Base-by-base conservation (phyloP, 1,140 invertebrate species). In the Steinernema feltiae region DNA sequence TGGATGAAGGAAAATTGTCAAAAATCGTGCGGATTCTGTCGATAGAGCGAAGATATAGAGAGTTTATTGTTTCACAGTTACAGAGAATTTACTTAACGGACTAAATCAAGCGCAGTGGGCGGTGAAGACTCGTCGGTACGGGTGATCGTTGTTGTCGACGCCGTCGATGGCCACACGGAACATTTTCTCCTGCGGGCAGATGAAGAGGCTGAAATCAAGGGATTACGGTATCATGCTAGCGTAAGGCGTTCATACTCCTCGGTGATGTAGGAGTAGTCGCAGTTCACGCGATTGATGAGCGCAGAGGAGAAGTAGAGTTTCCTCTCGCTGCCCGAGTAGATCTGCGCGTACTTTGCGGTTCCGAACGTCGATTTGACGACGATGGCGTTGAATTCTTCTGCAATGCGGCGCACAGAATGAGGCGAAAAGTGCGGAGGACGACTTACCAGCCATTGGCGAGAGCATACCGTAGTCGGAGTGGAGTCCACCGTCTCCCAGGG, bases 11-110 rank as follows among this genome's bases (percentile, higher is more conserved):
- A 31, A 21, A 78, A 76, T 32, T 83, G 82, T 74, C 53, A 73
- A 63, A 75, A 79, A 32, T 83, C 79, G 48, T 84, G 82, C 74
- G 72, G 73, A 35, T 41, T 80, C 15, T 84, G 82, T 74, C 53
- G 53, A 63, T 63, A 27, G 24, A 18, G 18, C 35, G 35, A 7
- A 41, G 35, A 41, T 41, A 41, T 7, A 41, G 35, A 41, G 35
- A 41, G 7, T 41, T 41, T 41, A n/a, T n/a, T n/a, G n/a, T n/a
- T n/a, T n/a, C n/a, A 46, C 41, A 12, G 41, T 12, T 46, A 46
- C 41, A 46, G 41, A 46, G 7, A 46, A 46, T n/a, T 46, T n/a
- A 46, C 7, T 7, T 12, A n/a, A n/a, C 41, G 7, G 41, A n/a
- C 41, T 46, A 46, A n/a, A 46, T 46, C 41, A 46, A 7, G n/a